Evolutionary conservation across 1,140 invertebrate species (phyloP).

Genomic region (Caligus rogercresseyi): DNA sequence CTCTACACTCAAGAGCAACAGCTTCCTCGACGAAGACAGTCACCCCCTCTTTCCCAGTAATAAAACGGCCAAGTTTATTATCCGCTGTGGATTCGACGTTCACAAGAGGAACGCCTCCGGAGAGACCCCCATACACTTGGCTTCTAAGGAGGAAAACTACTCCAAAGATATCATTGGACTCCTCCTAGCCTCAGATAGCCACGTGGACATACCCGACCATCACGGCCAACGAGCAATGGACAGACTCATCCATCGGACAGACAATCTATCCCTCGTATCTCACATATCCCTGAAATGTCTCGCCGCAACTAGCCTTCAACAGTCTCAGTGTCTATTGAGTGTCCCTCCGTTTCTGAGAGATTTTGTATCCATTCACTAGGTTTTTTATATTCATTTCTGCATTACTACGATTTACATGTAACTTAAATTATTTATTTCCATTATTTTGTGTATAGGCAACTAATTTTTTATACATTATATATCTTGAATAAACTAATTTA

Average conservation of each 20-base stretch:
- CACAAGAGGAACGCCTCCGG: constrained; percentile 24
- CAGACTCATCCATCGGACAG: constrained; percentile 21
- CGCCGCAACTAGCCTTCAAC: constrained; percentile 24
- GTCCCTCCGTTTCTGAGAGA: background rate
- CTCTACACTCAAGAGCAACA: constrained; percentile 25
- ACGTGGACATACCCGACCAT: constrained; percentile 25
- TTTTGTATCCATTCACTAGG: background rate
- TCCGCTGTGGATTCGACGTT: constrained; percentile 25
- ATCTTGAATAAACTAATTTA: too few species aligned
- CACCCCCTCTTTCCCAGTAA: constrained; percentile 24
- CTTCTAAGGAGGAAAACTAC: constrained; percentile 24
- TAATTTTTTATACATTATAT: too few species aligned
- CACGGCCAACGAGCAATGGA: constrained; percentile 24
- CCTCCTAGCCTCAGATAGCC: constrained; percentile 24
- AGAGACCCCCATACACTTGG: constrained; percentile 25
- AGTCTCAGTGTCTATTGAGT: constrained; percentile 19
- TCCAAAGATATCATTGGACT: constrained; percentile 22
- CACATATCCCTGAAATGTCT: constrained; percentile 26
- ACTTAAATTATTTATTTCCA: too few species aligned
- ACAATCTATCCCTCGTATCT: constrained; percentile 23
- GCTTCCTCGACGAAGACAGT: constrained; percentile 24
- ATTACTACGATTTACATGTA: too few species aligned
- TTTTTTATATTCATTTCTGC: too few species aligned
- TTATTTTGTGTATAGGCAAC: too few species aligned
- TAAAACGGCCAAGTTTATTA: constrained; percentile 22